phyloP scores from a whole-genome alignment of 2,797 vertebrate genomes.

The Adrianichthys oophorus region DNA sequence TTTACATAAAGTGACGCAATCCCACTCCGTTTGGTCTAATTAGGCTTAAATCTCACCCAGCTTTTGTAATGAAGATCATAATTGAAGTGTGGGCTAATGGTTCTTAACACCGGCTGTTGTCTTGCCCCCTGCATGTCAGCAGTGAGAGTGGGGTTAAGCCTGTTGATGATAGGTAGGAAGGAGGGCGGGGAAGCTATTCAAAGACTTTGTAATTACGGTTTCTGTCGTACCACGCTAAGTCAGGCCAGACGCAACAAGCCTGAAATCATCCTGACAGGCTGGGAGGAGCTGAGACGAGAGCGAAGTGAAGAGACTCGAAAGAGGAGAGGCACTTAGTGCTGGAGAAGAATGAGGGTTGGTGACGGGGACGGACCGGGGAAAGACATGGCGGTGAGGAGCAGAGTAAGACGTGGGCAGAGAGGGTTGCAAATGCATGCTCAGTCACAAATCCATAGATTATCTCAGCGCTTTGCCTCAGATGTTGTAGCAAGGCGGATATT shows the following conservation, averaged over 20 bases:
- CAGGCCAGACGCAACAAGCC: conserved; percentile 58
- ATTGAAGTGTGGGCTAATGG: conserved; percentile 73
- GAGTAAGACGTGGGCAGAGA: conserved; percentile 18
- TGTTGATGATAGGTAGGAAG: conserved; percentile 56
- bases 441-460: conserved; percentile 58
- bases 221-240: conserved; percentile 45
- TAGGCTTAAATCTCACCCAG: conserved; percentile 67
- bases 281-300: conserved; percentile 27
- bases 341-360: conserved; percentile 13
- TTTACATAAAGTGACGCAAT: conserved; percentile 47
- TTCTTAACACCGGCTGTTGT: conserved; percentile 50
- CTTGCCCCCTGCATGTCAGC: conserved; percentile 45
- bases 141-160: conserved; percentile 58
- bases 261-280: conserved; percentile 65
- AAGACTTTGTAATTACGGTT: conserved; percentile 67
- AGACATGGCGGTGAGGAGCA: conserved; percentile 5
- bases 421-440: conserved; percentile 31
- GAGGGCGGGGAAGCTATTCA: conserved; percentile 55
- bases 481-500: conserved; percentile 44
- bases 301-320: conserved; percentile 14
- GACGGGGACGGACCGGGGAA: conserved; percentile 7
- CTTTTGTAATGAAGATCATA: conserved; percentile 64
- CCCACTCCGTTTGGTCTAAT: conserved; percentile 42
- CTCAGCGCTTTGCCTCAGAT: conserved; percentile 36
- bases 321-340: neutral